A percentile compares a stretch with the other conserved stretches of the same genome.
Conservation (phyloP, 2,797 vertebrate species). For the Rallus crepitans region DNA sequence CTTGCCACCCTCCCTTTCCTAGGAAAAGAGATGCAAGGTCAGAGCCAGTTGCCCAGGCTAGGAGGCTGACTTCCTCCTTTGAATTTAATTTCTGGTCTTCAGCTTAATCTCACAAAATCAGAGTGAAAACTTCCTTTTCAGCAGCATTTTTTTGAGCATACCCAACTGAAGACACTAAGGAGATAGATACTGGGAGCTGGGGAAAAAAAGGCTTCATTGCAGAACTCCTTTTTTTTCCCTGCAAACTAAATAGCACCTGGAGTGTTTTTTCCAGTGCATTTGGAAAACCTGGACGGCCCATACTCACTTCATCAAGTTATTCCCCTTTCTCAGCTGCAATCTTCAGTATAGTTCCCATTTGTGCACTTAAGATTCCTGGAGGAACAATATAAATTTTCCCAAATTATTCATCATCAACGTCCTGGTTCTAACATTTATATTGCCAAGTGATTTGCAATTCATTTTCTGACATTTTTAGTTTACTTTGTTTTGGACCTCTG, state of each 20-base stretch:
- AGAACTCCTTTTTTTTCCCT: neutral
- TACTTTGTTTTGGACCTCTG: slow-evolving; percentile 55
- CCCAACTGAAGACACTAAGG: neutral
- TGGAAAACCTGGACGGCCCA: neutral
- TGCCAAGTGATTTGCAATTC: slow-evolving; percentile 64
- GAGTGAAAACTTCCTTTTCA: neutral
- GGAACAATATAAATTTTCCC: slow-evolving; percentile 27
- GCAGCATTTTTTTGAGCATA: neutral
- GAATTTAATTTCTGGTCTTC: slow-evolving; percentile 10
- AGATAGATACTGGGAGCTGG: neutral
- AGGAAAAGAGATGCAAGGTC: neutral
- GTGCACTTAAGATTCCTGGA: slow-evolving; percentile 5
- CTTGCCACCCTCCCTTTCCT: neutral
- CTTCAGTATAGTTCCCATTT: neutral
- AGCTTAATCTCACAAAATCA: slow-evolving; percentile 6
- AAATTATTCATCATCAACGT: slow-evolving; percentile 35
- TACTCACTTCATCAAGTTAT: slow-evolving; percentile 19
- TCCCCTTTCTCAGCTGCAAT: neutral
- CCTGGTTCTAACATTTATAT: slow-evolving; percentile 37
- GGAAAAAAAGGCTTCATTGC: neutral
- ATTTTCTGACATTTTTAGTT: slow-evolving; percentile 68
- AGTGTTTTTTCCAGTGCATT: neutral
- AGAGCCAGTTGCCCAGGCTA: neutral
- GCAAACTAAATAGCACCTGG: neutral
- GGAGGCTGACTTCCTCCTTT: slow-evolving; percentile 1